Evolutionary conservation across 2,888 invertebrate species (phyloP).

Genomic region (Pachydiplax longipennis): DNA sequence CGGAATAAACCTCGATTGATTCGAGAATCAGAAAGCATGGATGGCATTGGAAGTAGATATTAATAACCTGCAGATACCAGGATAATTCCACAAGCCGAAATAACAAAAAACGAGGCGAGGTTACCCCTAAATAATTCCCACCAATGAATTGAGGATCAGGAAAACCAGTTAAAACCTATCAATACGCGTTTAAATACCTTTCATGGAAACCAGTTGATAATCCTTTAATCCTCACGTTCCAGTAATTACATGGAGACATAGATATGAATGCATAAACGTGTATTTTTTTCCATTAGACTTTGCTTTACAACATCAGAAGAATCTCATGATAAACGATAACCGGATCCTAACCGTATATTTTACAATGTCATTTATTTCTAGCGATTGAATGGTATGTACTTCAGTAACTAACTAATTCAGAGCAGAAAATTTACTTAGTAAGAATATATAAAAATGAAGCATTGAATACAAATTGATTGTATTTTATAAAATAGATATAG

Average conservation of each 20-base stretch:
- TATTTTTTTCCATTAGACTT: neutral
- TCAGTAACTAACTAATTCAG: too few species aligned
- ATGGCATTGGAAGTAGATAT: neutral
- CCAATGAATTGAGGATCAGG: neutral
- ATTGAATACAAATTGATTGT: too few species aligned
- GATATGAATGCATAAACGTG: neutral
- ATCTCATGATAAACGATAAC: too few species aligned
- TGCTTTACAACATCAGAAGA: too few species aligned
- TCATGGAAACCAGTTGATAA: neutral
- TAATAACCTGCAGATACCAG: neutral
- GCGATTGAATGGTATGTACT: too few species aligned
- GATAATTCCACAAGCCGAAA: neutral
- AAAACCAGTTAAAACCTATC: neutral
- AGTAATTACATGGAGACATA: neutral
- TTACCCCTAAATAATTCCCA: neutral
- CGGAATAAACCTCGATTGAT: neutral
- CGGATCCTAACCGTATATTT: too few species aligned
- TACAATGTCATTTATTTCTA: too few species aligned
- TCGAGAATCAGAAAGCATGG: neutral
- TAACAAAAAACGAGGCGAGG: neutral
- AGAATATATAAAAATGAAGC: too few species aligned
- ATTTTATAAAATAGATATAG: too few species aligned
- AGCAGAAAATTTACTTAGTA: too few species aligned
- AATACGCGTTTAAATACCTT: neutral
- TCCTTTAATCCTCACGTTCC: neutral